A percentile compares a stretch with the other conserved stretches of the same genome.
Evolutionary conservation across 2,888 invertebrate genomes (phyloP).

Genomic region (Pandemis corylana): DNA sequence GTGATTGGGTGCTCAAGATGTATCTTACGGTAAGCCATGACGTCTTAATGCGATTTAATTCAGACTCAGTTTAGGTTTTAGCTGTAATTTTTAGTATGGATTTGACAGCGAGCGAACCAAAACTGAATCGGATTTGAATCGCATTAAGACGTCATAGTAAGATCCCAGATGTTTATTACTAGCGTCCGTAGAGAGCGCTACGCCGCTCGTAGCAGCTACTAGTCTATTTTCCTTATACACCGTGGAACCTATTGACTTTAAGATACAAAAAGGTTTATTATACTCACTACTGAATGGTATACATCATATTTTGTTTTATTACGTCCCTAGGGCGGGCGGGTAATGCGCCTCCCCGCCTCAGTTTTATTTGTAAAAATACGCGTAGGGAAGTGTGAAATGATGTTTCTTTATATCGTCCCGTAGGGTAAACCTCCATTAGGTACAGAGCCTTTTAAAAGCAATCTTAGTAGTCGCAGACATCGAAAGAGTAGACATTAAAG

Average conservation of each 20-base stretch:
- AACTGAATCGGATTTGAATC: too few species aligned
- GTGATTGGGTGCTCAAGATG: too few species aligned
- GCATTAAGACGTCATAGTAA: too few species aligned
- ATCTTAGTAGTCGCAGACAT: background rate
- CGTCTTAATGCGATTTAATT: too few species aligned
- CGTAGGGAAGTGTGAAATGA: slow-evolving; percentile 64
- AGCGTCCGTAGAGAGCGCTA: background rate
- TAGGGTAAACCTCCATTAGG: slow-evolving; percentile 54
- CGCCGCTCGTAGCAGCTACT: background rate
- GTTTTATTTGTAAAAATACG: slow-evolving; percentile 54
- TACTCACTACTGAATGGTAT: slow-evolving; percentile 33
- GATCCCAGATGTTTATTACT: background rate
- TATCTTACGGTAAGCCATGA: too few species aligned
- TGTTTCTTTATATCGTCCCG: slow-evolving; percentile 63
- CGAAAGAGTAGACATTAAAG: background rate
- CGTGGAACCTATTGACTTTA: background rate
- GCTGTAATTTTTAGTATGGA: too few species aligned
- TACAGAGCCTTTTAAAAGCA: slow-evolving; percentile 17
- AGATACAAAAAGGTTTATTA: slow-evolving; percentile 17
- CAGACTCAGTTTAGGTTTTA: too few species aligned
- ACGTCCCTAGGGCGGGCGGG: slow-evolving; percentile 50
- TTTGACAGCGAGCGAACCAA: too few species aligned
- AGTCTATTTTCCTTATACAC: background rate
- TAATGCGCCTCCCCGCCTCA: slow-evolving; percentile 52
- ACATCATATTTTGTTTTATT: slow-evolving; percentile 41